Evolutionary conservation across 2,797 vertebrate genomes (phyloP), one percentile per base, ranked within the genome.

Genomic region (Clarias pachynema): DNA sequence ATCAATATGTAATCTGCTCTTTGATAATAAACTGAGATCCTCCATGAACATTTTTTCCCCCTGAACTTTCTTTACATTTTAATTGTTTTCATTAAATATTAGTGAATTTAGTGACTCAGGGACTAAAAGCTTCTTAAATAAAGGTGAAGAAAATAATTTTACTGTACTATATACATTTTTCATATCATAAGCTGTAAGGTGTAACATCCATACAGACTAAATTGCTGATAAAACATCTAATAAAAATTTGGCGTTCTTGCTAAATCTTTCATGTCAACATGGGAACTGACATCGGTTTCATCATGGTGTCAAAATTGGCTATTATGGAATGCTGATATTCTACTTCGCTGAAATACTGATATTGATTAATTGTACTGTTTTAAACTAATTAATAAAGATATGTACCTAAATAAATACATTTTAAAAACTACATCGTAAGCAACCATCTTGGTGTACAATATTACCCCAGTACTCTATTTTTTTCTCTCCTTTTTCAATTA

Each of bases 401-500:
- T 49, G 44, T 49, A 49, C 44, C 44, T 49, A 22, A 66, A 66
- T 14, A 15, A 15, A 26, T 0, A 63, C 14, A 63, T n/a, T n/a
- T 9, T 1, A 65, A 29, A 37, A 8, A 68, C 5, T 18, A 34
- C 29, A 40, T 72, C 12, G n/a, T 37, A n/a, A 72, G 5, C 14
- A 18, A 20, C 16, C 18, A 75, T 18, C 15, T 75, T 56, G n/a
- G 3, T 75, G 56, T 74, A 29, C 3, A 9, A 20, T 56, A 75
- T 75, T 29, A 73, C 72, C 14, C n/a, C n/a, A 53, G 26, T 16
- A 26, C 70, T 53, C 14, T 44, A 44, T 9, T 29, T 44, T 15
- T 56, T 49, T 75, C 49, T 75, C 72, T 56, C 16, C n/a, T 77
- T 59, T 56, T 77, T 77, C 56, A 59, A 59, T 56, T 59, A 59